Evolutionary conservation across 2,113 vertebrate species (phyloP), one percentile per base, ranked within the genome.

Genomic region (Orycteropus afer): DNA sequence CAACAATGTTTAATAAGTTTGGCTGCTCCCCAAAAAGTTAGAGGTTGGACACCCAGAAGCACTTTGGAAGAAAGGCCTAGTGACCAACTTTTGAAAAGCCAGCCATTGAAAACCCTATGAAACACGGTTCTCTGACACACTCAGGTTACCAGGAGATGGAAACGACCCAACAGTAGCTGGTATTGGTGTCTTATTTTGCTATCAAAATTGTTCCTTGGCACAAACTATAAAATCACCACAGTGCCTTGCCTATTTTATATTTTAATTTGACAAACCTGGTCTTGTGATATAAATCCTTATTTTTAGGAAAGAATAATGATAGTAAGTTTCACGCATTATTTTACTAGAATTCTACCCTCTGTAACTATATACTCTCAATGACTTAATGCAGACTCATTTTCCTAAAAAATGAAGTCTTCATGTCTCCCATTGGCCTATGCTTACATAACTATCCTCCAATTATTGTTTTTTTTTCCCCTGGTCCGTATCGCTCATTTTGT

Each of bases 401-500:
- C 90, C 49, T 81, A 86, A 93, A 95, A 65, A 96, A 81, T 92
- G 85, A 97, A 95, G 69, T 20, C 71, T 88, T 88, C 63, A 11
- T 59, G 29, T 96, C 92, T 97, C 93, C 69, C 77, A 94, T 80
- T 87, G 87, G 96, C 96, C 93, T 82, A 6, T 2, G 96, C 84
- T 97, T 89, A 88, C 40, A 77, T 95, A 98, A 95, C 81, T 78
- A 93, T 93, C 94, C 92, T 95, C 95, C 77, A 94, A 87, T 98
- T 96, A 96, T 91, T 97, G 88, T 91, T 80, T 96, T 89, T 89
- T 96, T 97, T 96, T 97, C 95, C 95, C 93, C 86, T 88, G 74
- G 89, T 98, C 94, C 93, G 15, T 81, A 82, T 94, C 2, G 4
- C 79, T 96, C 53, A 90, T 78, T 97, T 92, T 88, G 82, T 91